phyloP scores from a whole-genome alignment of 2,797 vertebrate genomes.

The Siniperca obscura region DNA sequence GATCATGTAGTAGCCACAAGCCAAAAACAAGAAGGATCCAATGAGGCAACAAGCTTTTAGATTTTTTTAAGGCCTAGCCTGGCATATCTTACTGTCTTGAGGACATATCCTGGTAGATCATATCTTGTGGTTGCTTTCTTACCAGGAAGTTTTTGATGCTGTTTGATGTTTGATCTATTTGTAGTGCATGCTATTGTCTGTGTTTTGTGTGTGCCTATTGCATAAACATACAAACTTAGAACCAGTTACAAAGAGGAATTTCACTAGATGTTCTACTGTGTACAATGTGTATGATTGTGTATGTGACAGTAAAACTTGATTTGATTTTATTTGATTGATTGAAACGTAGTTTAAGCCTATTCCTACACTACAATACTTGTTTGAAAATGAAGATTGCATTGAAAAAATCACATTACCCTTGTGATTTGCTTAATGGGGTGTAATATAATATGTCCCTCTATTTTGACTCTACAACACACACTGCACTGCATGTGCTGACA shows the following conservation, averaged over 20 bases:
- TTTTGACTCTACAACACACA: conserved; percentile 15
- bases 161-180: conserved; percentile 2
- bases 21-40: conserved; percentile 49
- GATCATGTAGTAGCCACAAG: conserved; percentile 65
- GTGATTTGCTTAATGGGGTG: conserved; percentile 10
- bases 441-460: conserved; percentile 19
- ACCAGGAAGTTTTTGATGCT: conserved; percentile 52
- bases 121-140: conserved; percentile 37
- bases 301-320: no score
- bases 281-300: no score
- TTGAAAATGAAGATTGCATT: not conserved
- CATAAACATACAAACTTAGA: not conserved
- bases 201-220: not conserved
- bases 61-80: conserved; percentile 1
- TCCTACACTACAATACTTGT: no score
- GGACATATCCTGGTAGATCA: conserved; percentile 34
- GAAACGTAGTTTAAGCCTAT: not conserved
- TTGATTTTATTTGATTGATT: no score
- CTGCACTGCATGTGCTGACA: conserved; percentile 12
- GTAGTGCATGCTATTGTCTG: not conserved
- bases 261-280: no score
- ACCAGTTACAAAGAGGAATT: not conserved
- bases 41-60: conserved; percentile 44
- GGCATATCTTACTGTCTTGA: conserved; percentile 27
- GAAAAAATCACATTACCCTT: not conserved